A percentile compares a stretch with the other conserved stretches of the same genome.
Evolutionary conservation across 2,888 invertebrate genomes (phyloP).

Genomic region (Deilephila elpenor): DNA sequence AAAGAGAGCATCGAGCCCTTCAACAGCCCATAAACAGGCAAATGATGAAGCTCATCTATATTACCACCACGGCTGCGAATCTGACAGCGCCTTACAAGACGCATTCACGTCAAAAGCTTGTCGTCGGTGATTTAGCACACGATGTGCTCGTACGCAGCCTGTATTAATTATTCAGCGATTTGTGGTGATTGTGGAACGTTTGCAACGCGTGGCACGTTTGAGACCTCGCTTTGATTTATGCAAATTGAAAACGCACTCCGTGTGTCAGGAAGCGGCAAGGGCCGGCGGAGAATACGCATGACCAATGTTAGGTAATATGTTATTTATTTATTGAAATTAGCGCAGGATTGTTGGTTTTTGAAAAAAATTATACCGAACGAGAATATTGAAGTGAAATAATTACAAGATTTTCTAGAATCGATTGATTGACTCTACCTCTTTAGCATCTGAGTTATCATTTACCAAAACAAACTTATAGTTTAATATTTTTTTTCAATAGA

Average conservation of each 20-base stretch:
- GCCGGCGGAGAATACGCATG: constrained; percentile 48
- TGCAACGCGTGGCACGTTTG: constrained; percentile 25
- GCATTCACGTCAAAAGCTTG: constrained; percentile 21
- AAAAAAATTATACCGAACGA: constrained; percentile 1
- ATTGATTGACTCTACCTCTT: too few species aligned
- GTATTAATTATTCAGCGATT: constrained; percentile 26
- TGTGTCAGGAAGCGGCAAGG: constrained; percentile 50
- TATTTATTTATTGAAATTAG: constrained; percentile 24
- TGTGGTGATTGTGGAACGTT: constrained; percentile 24
- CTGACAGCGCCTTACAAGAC: constrained; percentile 16
- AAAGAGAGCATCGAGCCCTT: not conserved
- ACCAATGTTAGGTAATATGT: constrained; percentile 35
- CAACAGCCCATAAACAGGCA: not conserved
- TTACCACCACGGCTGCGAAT: not conserved
- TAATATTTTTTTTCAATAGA: too few species aligned
- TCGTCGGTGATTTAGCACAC: constrained; percentile 19
- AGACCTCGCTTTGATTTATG: constrained; percentile 64
- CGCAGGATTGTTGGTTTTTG: constrained; percentile 1
- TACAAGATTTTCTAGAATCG: too few species aligned
- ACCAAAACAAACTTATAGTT: too few species aligned
- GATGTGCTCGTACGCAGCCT: constrained; percentile 14
- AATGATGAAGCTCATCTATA: not conserved
- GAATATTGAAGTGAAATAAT: not conserved
- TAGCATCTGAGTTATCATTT: too few species aligned
- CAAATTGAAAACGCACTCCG: constrained; percentile 61